phyloP scores from a whole-genome alignment of 2,888 invertebrate genomes.

The Dorcus hopei region DNA sequence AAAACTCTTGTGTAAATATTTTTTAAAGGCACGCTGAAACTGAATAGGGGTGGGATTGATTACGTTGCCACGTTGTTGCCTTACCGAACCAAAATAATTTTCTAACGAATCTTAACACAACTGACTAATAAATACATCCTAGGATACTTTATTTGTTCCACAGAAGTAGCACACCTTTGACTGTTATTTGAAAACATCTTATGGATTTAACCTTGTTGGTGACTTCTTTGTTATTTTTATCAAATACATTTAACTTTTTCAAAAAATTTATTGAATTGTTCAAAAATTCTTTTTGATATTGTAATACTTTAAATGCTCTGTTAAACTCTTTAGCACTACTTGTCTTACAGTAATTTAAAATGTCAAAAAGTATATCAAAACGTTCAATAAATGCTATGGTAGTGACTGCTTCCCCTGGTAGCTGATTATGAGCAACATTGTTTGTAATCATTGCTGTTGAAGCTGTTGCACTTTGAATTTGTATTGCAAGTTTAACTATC shows the following conservation, averaged over 20 bases:
- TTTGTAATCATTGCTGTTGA: too few species aligned
- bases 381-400: slow-evolving; percentile 22
- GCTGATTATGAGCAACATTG: slow-evolving; percentile 8
- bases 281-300: slow-evolving; percentile 22
- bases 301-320: slow-evolving; percentile 12
- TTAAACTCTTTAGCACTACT: too few species aligned
- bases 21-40: too few species aligned
- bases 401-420: slow-evolving; percentile 16
- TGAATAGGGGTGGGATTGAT: slow-evolving; percentile 12
- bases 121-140: not conserved
- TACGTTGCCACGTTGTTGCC: slow-evolving; percentile 18
- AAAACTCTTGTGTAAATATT: too few species aligned
- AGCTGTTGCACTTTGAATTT: slow-evolving; percentile 16
- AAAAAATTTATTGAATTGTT: slow-evolving; percentile 1
- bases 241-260: too few species aligned
- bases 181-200: too few species aligned
- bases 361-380: slow-evolving; percentile 22
- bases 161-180: slow-evolving; percentile 11
- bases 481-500: too few species aligned
- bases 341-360: too few species aligned
- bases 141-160: slow-evolving; percentile 20
- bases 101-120: slow-evolving; percentile 27
- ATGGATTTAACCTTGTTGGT: not conserved
- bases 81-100: slow-evolving; percentile 22
- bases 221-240: slow-evolving; percentile 20